These are phyloP conservation scores for Drosophila tripunctata DNA, from an alignment of 2,888 invertebrate species.

Conservation along the genomic window DNA sequence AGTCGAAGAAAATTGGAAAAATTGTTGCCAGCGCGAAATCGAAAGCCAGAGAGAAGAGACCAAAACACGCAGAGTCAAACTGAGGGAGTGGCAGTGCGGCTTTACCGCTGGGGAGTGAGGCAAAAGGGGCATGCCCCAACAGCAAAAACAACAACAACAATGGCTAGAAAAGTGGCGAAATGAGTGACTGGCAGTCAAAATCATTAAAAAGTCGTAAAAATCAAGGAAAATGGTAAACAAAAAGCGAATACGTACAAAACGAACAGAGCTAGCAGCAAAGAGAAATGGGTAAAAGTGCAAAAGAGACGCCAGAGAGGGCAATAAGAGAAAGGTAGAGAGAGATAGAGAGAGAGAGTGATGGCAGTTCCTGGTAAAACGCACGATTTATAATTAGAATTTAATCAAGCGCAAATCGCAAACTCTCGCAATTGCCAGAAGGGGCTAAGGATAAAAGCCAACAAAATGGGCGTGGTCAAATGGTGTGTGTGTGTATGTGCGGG, in stretches of 20 bases:
- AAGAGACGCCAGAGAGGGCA: too few relatives aligned
- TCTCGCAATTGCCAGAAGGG: conserved; percentile 54
- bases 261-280: conserved; percentile 16
- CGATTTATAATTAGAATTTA: conserved; percentile 80
- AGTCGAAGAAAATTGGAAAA: conserved; percentile 75
- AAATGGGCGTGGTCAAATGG: conserved; percentile 34
- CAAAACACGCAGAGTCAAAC: neutral
- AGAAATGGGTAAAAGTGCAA: neutral
- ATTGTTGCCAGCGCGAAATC: conserved; percentile 48
- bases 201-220: conserved; percentile 81
- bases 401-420: conserved; percentile 80
- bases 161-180: conserved; percentile 61
- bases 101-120: too few relatives aligned
- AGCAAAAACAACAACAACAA: neutral
- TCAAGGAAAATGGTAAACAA: conserved; percentile 73
- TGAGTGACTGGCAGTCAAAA: conserved; percentile 80
- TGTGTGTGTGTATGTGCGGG: neutral
- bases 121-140: conserved; percentile 5
- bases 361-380: conserved; percentile 65
- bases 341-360: neutral
- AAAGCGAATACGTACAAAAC: conserved; percentile 25
- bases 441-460: conserved; percentile 10
- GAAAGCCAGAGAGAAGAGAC: conserved; percentile 20
- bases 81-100: neutral
- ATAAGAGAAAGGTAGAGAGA: neutral